These are phyloP conservation scores for Drosophila sordidula DNA, from an alignment of 2,888 invertebrate species.

Conservation along the genomic window DNA sequence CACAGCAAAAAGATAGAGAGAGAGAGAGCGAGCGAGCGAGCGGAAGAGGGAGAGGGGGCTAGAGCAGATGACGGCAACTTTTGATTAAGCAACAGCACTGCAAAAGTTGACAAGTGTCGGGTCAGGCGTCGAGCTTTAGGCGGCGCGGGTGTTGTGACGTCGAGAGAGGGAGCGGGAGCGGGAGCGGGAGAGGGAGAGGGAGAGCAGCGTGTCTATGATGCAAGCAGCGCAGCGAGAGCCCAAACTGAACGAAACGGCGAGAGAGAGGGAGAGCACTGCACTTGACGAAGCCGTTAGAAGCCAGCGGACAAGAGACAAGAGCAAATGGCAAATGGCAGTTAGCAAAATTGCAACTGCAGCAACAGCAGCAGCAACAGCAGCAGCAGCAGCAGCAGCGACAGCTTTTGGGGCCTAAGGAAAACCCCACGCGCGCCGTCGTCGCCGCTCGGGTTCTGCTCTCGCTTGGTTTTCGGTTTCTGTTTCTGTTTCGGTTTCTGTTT, in stretches of 20 bases:
- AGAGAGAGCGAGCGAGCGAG: not conserved
- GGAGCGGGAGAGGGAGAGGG: too few species aligned
- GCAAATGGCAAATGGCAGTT: slow-evolving; percentile 55
- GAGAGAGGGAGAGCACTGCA: slow-evolving; percentile 25
- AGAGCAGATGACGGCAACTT: slow-evolving; percentile 43
- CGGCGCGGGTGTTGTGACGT: slow-evolving; percentile 8
- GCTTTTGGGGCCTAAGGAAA: slow-evolving; percentile 56
- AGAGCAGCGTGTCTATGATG: slow-evolving; percentile 26
- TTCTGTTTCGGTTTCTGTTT: slow-evolving; percentile 40
- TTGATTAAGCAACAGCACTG: slow-evolving; percentile 60
- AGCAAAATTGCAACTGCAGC: slow-evolving; percentile 44
- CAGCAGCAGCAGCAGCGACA: slow-evolving; percentile 15
- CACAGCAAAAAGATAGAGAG: slow-evolving; percentile 2
- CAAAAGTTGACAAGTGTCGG: slow-evolving; percentile 52
- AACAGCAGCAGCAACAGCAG: slow-evolving; percentile 14
- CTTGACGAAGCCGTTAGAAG: slow-evolving; percentile 63
- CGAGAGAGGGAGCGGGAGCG: not conserved
- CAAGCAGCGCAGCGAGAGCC: slow-evolving; percentile 29
- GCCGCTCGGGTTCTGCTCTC: slow-evolving; percentile 53
- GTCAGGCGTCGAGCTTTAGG: slow-evolving; percentile 16
- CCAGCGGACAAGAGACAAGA: slow-evolving; percentile 40
- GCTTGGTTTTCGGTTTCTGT: slow-evolving; percentile 37
- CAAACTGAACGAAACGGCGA: slow-evolving; percentile 6
- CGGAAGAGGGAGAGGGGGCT: not conserved
- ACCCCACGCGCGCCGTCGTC: slow-evolving; percentile 48